Percentiles rank a stretch among this genome's conserved stretches.
These are phyloP conservation scores for Cherax destructor DNA, from an alignment of 1,140 invertebrate species.

Conservation along the genomic window DNA sequence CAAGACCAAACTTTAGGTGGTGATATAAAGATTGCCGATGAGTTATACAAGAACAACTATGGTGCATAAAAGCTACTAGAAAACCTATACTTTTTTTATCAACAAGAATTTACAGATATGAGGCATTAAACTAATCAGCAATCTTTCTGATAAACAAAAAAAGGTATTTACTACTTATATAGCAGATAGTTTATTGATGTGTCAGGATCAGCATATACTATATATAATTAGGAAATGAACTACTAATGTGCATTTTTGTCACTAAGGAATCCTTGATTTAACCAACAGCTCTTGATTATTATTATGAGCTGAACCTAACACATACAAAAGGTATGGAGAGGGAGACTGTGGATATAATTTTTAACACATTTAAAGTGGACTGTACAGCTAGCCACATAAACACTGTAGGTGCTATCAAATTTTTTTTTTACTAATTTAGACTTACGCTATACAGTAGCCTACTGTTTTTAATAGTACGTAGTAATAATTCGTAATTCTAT, in stretches of 20 bases:
- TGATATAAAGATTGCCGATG: slow-evolving; percentile 29
- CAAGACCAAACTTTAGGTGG: slow-evolving; percentile 29
- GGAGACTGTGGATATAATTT: slow-evolving; percentile 11
- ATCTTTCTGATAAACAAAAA: slow-evolving; percentile 24
- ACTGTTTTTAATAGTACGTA: slow-evolving; percentile 10
- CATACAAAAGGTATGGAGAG: slow-evolving; percentile 52
- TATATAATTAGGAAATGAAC: not conserved
- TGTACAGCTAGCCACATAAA: not conserved
- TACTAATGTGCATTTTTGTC: not conserved
- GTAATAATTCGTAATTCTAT: not conserved
- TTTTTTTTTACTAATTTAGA: not conserved
- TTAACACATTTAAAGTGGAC: too few species aligned
- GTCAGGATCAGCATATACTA: slow-evolving; percentile 16
- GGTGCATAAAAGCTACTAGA: not conserved
- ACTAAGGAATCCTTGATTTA: not conserved
- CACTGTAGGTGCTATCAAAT: not conserved
- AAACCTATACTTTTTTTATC: not conserved
- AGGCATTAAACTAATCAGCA: slow-evolving; percentile 22
- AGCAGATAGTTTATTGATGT: slow-evolving; percentile 3
- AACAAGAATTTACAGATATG: slow-evolving; percentile 11
- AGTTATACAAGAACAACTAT: not conserved
- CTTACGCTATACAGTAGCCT: slow-evolving; percentile 17
- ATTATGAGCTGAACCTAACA: slow-evolving; percentile 45
- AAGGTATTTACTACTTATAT: slow-evolving; percentile 20
- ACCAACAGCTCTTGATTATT: not conserved